Base-by-base conservation (phyloP, 2,888 invertebrate species). In the Cloeon dipterum region DNA sequence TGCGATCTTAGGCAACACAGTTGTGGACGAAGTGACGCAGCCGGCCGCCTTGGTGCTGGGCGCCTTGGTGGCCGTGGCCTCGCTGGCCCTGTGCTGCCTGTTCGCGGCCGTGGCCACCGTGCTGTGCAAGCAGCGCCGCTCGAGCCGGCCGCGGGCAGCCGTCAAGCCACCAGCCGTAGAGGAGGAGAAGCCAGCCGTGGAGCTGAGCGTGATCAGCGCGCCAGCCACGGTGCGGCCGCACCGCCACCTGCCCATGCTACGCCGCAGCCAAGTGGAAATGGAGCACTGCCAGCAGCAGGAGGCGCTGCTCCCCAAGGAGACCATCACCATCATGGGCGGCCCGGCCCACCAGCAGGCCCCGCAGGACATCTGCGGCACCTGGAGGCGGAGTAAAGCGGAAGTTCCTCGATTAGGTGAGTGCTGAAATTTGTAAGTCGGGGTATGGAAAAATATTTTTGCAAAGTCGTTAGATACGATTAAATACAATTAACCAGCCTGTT, bases 81-180 rank as follows among this genome's bases (percentile, higher is more conserved):
- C 52, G 8, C 43, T 56, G 37, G 46, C 53, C 29, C 47, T 57
- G 23, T 44, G 54, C 32, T 55, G 56, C 18, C 51, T 56, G 41
- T 56, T 55, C 20, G 49, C 56, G 34, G 46, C 52, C 23, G 55
- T 56, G 26, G 45, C 57, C 37, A 51, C 47, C 19, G 47, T 57
- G 42, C 56, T 56, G 42, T 47, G 52, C 13, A 49, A 49, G 36
- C 50, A 54, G 37, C 46, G 46, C 20, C 40, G 42, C 11, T 20
- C 40, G 35, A 21, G 36, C 8, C 41, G 44, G 3, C 47, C 49
- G 3, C 38, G 40, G 13, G 43, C 32, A 8, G 8, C 13, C 7
- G 23, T 13, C 23, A 16, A 10, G 20, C 46, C 34, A 2, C 32
- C 33, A n/a, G 32, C 33, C 14, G 25, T 33, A 1, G 25, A 33